A percentile compares a stretch with the other conserved stretches of the same genome.
These are phyloP conservation scores for Aphaenogaster ashmeadi DNA, from an alignment of 1,140 invertebrate genomes.

Conservation along the genomic window DNA sequence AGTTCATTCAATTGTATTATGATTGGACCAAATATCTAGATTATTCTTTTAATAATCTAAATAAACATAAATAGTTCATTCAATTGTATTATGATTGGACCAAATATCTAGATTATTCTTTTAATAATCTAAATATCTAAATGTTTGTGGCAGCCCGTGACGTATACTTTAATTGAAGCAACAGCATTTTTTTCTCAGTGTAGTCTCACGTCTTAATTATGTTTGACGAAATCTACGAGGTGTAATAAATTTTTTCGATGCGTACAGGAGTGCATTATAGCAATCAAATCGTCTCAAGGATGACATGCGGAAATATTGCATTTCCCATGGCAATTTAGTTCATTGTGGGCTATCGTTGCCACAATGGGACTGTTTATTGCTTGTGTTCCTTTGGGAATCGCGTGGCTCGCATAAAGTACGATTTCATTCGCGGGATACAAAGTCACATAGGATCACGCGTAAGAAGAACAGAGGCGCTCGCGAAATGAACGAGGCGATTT, in stretches of 20 bases:
- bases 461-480: background rate
- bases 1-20: too few relatives aligned
- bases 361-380: conserved; percentile 21
- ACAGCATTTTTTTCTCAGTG: too few relatives aligned
- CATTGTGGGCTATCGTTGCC: conserved; percentile 19
- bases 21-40: too few relatives aligned
- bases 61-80: too few relatives aligned
- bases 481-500: background rate
- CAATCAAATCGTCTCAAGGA: background rate
- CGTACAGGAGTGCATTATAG: background rate
- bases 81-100: too few relatives aligned
- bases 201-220: background rate
- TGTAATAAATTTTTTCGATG: conserved; percentile 5
- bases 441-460: background rate
- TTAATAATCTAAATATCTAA: too few relatives aligned
- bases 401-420: background rate
- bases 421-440: conserved; percentile 21
- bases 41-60: too few relatives aligned
- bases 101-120: too few relatives aligned
- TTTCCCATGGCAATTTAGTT: conserved; percentile 24
- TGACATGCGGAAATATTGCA: conserved; percentile 25
- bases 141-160: too few relatives aligned
- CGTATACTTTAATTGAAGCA: too few relatives aligned
- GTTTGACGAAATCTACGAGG: background rate
- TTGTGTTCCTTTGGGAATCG: conserved; percentile 40